Percentiles rank a stretch among this genome's conserved stretches.
phyloP scores from a whole-genome alignment of 2,888 invertebrate species.

The Apamea epomidion region DNA sequence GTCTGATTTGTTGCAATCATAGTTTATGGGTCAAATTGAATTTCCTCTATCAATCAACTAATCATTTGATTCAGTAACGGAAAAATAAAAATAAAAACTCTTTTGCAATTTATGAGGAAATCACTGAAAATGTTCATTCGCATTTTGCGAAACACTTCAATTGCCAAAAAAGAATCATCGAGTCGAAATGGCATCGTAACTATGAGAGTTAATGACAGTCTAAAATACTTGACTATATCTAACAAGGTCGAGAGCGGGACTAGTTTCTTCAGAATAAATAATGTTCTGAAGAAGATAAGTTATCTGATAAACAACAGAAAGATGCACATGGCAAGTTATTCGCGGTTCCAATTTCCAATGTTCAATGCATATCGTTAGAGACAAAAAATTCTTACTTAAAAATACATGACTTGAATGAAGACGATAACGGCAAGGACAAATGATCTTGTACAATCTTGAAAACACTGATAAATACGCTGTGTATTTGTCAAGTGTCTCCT shows the following conservation, averaged over 20 bases:
- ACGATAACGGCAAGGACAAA: conserved; percentile 48
- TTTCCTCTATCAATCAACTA: conserved; percentile 40
- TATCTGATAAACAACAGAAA: conserved; percentile 30
- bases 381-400: conserved; percentile 42
- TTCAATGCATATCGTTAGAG: conserved; percentile 18
- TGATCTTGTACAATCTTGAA: conserved; percentile 24
- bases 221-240: conserved; percentile 40
- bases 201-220: conserved; percentile 3
- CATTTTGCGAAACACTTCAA: conserved; percentile 44
- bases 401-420: conserved; percentile 59
- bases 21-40: conserved; percentile 53
- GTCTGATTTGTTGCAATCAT: conserved; percentile 56
- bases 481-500: conserved; percentile 20
- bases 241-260: conserved; percentile 36
- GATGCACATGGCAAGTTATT: conserved; percentile 18
- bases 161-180: conserved; percentile 39
- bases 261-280: conserved; percentile 16
- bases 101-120: conserved; percentile 33
- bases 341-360: conserved; percentile 23
- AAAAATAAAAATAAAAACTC: not conserved
- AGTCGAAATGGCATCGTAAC: conserved; percentile 32
- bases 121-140: conserved; percentile 18
- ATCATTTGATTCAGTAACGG: conserved; percentile 8
- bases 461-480: conserved; percentile 14
- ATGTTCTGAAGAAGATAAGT: conserved; percentile 20